phyloP scores from a whole-genome alignment of 2,888 invertebrate species.

The Drosophila percnosoma region DNA sequence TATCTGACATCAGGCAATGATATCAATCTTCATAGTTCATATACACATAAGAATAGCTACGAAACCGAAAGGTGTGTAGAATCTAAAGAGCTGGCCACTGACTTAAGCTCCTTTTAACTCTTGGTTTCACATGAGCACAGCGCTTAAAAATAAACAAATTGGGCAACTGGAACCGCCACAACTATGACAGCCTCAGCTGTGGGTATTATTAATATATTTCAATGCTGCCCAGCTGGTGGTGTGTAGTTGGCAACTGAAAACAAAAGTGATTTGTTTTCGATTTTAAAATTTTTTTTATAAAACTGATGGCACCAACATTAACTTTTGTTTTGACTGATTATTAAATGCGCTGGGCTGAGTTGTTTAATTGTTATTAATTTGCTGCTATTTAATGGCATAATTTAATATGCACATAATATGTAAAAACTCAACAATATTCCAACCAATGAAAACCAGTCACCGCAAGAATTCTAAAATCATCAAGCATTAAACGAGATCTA shows the following conservation, averaged over 20 bases:
- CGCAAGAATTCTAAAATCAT: conserved; percentile 34
- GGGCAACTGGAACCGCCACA: conserved; percentile 29
- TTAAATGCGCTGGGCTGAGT: conserved; percentile 47
- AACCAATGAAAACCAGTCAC: background rate
- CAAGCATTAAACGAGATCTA: conserved; percentile 34
- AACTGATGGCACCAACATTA: conserved; percentile 44
- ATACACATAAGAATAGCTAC: conserved; percentile 19
- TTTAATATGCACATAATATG: conserved; percentile 50
- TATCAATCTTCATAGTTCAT: conserved; percentile 75
- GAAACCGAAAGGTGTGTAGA: conserved; percentile 71
- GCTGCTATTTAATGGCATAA: conserved; percentile 63
- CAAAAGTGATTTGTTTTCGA: conserved; percentile 73
- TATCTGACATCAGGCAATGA: conserved; percentile 57
- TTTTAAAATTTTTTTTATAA: conserved; percentile 29
- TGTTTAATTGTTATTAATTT: conserved; percentile 72
- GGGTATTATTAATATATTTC: conserved; percentile 55
- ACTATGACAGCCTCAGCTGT: conserved; percentile 29
- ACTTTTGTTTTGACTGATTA: conserved; percentile 52
- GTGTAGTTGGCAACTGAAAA: conserved; percentile 60
- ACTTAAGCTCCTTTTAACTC: conserved; percentile 49
- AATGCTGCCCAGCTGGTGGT: conserved; percentile 20
- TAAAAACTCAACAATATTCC: conserved; percentile 22
- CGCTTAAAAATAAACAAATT: conserved; percentile 51
- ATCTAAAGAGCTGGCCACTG: conserved; percentile 16
- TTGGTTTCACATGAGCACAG: conserved; percentile 64